Percentiles rank a stretch among this genome's conserved stretches.
phyloP scores from a whole-genome alignment of 2,113 vertebrate species.

The Collichthys lucidus region DNA sequence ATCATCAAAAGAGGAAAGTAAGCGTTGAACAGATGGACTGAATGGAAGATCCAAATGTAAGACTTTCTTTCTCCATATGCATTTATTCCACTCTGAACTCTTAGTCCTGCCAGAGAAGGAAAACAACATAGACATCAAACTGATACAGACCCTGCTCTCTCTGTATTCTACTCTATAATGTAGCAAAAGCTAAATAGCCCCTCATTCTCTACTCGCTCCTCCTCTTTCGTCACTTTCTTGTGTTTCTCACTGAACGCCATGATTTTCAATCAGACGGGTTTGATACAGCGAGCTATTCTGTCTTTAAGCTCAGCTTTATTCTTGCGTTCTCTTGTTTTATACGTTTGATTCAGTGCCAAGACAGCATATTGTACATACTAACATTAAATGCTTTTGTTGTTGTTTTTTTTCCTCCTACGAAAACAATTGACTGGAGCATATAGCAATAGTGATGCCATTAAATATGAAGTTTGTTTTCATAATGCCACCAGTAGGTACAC shows the following conservation, averaged over 20 bases:
- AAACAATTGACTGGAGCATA: conserved; percentile 62
- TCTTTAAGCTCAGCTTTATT: conserved; percentile 63
- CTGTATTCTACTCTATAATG: conserved; percentile 72
- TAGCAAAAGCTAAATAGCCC: conserved; percentile 75
- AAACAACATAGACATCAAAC: conserved; percentile 39
- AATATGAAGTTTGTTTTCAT: conserved; percentile 56
- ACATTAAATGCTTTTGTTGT: conserved; percentile 40
- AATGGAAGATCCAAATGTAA: conserved; percentile 49
- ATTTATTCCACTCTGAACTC: conserved; percentile 52
- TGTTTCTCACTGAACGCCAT: conserved; percentile 44
- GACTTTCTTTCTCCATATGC: conserved; percentile 54
- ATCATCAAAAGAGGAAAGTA: conserved; percentile 39
- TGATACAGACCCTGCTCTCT: conserved; percentile 43
- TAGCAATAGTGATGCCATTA: conserved; percentile 78
- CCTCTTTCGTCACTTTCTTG: conserved; percentile 32
- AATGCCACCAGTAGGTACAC: conserved; percentile 50
- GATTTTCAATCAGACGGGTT: conserved; percentile 65
- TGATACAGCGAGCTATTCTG: conserved; percentile 59
- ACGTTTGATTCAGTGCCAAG: conserved; percentile 74
- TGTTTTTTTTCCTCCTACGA: conserved; percentile 42
- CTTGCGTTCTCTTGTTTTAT: conserved; percentile 58
- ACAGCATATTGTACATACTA: conserved; percentile 74
- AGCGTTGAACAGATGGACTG: conserved; percentile 19
- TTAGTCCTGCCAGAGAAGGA: conserved; percentile 26
- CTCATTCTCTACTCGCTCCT: conserved; percentile 27